Base-by-base conservation (phyloP, 2,113 vertebrate genomes). In the Scomber japonicus region DNA sequence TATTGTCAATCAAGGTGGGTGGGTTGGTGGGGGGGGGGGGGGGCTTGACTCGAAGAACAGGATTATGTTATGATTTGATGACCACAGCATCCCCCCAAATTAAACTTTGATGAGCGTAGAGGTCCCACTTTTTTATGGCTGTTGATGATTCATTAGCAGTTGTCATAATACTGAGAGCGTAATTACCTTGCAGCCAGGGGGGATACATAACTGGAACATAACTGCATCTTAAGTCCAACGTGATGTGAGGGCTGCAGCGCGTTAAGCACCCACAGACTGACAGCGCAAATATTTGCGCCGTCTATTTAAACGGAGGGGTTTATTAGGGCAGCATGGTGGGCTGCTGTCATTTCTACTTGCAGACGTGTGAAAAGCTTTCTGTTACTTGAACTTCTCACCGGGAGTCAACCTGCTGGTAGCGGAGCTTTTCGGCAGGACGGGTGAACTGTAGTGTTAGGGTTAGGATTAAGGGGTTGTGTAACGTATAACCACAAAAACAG, bases 271-370 rank as follows among this genome's bases (percentile, higher is more conserved):
- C 67, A 35, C 70, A 74, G 70, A 78, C 50, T 82, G 71, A 84
- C 80, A 59, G 69, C 71, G 78, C 73, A 80, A 86, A 81, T 84
- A 83, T 79, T 83, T 86, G 64, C 14, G 14, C 45, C 24, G 3
- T 27, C 24, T 82, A 50, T 81, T 76, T 83, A 72, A 88, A 64
- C 40, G 45, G 0, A 12, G 66, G 31, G 61, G 71, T 72, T 77
- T 86, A 69, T 84, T 80, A 71, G 59, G 53, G 57, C 75, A 65
- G 55, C 49, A 1, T 6, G 6, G 78, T 27, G 65, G 69, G 78
- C 40, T 51, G 40, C 75, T 68, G 80, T 81, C 71, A 72, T 79
- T 75, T 75, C 53, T 60, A 3, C 66, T 74, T 14, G 40, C 64
- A 61, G 82, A 53, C 5, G 2, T 1, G 48, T 80, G 30, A 67